Evolutionary conservation across 2,113 vertebrate species (phyloP).

Genomic region (Larimichthys crocea): DNA sequence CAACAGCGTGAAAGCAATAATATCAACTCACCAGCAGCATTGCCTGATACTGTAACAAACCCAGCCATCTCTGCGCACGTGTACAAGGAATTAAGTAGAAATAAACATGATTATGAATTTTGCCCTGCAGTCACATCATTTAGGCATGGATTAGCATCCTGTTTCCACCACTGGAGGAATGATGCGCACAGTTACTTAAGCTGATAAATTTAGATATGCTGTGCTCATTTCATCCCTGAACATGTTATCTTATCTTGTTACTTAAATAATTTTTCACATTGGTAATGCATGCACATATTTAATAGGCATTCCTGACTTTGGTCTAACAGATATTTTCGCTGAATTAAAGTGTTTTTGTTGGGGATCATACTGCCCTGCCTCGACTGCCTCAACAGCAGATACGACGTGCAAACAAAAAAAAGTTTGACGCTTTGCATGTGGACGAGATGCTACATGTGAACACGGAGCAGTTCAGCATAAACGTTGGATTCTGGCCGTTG

Average conservation of each 20-base stretch:
- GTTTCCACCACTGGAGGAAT: constrained; percentile 56
- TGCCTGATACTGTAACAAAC: constrained; percentile 18
- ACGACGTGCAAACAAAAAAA: constrained; percentile 34
- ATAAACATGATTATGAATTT: constrained; percentile 74
- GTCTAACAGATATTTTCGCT: constrained; percentile 8
- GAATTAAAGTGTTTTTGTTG: background rate
- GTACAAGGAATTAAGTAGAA: constrained; percentile 66
- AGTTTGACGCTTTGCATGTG: constrained; percentile 32
- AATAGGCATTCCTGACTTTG: constrained; percentile 14
- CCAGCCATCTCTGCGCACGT: constrained; percentile 38
- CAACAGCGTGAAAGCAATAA: constrained; percentile 11
- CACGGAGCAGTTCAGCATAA: constrained; percentile 32
- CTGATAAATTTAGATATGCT: constrained; percentile 68
- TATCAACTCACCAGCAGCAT: constrained; percentile 22
- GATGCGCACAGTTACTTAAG: constrained; percentile 58
- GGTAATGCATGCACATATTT: constrained; percentile 46
- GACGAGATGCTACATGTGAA: constrained; percentile 45
- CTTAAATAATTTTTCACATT: constrained; percentile 47
- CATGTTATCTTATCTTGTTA: constrained; percentile 65
- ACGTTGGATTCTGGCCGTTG: constrained; percentile 36
- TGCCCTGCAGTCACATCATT: constrained; percentile 68
- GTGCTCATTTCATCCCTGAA: constrained; percentile 49
- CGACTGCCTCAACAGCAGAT: constrained; percentile 17
- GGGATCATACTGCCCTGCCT: background rate
- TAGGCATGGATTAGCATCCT: constrained; percentile 70